phyloP scores from a whole-genome alignment of 2,113 vertebrate species.

The Lates calcarifer region DNA sequence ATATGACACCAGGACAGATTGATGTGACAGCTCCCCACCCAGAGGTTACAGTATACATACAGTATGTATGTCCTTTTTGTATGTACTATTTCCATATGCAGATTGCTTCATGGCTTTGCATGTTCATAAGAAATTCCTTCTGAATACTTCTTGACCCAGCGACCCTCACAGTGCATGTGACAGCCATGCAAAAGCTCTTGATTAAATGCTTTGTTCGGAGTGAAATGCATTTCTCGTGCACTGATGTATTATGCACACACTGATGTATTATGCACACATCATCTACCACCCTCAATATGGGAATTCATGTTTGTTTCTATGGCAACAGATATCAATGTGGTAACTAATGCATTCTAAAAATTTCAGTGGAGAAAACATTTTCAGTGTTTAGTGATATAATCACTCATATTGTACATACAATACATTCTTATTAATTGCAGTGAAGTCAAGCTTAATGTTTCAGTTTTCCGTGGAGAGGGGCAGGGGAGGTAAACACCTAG shows the following conservation, averaged over 20 bases:
- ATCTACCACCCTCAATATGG: conserved; percentile 23
- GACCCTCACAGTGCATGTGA: not conserved
- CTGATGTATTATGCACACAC: conserved; percentile 35
- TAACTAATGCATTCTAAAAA: conserved; percentile 27
- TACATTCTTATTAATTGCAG: conserved; percentile 1
- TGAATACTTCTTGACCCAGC: conserved; percentile 33
- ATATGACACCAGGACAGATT: not conserved
- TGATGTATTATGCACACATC: conserved; percentile 39
- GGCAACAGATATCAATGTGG: conserved; percentile 53
- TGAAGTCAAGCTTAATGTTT: conserved; percentile 24
- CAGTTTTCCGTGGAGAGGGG: conserved; percentile 1
- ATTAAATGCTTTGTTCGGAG: conserved; percentile 57
- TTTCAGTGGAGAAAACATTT: conserved; percentile 18
- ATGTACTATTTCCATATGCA: conserved; percentile 17
- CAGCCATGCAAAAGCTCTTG: conserved; percentile 43
- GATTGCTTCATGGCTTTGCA: conserved; percentile 35
- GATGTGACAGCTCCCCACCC: not conserved
- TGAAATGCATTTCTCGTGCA: conserved; percentile 39
- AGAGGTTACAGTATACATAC: conserved; percentile 11
- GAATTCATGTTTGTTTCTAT: conserved; percentile 69
- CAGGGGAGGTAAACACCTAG: conserved; percentile 13
- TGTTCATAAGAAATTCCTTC: conserved; percentile 27
- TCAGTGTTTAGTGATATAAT: not conserved
- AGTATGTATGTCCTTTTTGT: conserved; percentile 1
- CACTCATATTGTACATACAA: not conserved